Percentiles rank a stretch among this genome's conserved stretches.
phyloP scores from a whole-genome alignment of 2,888 invertebrate species.

The Caenorhabditis sinica region DNA sequence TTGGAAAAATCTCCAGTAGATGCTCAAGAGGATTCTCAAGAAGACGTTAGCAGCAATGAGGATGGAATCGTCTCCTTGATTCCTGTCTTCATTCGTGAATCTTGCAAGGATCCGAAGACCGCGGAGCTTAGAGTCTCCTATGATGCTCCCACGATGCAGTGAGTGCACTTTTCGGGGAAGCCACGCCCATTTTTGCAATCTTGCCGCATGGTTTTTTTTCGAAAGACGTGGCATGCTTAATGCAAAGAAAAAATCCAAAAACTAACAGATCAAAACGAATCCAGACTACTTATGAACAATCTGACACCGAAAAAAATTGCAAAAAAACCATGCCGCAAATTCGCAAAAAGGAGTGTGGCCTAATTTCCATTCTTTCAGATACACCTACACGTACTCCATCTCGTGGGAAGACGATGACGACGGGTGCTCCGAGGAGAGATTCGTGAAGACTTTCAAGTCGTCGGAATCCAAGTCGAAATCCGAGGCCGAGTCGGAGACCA shows the following conservation, averaged over 20 bases:
- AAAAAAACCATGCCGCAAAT: too few species aligned
- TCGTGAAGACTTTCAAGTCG: neutral
- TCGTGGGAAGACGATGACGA: conserved; percentile 2
- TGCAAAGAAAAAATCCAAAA: too few species aligned
- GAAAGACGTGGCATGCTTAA: too few species aligned
- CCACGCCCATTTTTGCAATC: neutral
- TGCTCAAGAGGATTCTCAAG: neutral
- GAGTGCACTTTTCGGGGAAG: neutral
- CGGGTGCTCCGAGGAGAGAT: neutral
- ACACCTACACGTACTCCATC: conserved; percentile 26
- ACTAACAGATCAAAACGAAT: too few species aligned
- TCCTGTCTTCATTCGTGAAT: conserved; percentile 2
- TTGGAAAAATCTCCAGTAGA: neutral
- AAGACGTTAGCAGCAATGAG: neutral
- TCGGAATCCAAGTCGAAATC: neutral
- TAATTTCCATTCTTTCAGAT: too few species aligned
- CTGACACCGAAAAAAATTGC: too few species aligned
- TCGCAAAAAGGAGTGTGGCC: too few species aligned
- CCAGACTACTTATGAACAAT: too few species aligned
- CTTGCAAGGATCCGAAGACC: conserved; percentile 20
- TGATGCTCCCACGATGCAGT: conserved; percentile 42
- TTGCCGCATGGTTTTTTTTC: too few species aligned
- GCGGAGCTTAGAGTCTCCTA: conserved; percentile 22
- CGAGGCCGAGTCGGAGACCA: neutral
- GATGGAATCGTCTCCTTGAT: neutral